Evolutionary conservation across 2,888 invertebrate genomes (phyloP).

Genomic region (Rhopalosiphum nymphaeae): DNA sequence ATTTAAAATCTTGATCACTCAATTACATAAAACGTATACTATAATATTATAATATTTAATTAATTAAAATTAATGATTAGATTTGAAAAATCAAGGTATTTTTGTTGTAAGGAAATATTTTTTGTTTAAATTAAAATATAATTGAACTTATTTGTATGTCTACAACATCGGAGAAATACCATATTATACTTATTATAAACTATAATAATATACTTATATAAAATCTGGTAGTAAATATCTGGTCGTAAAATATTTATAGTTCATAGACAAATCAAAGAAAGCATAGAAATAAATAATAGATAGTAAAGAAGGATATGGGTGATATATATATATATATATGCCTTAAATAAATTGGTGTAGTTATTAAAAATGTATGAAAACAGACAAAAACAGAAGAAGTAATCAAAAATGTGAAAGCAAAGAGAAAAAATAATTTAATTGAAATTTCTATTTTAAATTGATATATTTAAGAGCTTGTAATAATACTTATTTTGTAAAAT

Average conservation of each 20-base stretch:
- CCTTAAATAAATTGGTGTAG: neutral
- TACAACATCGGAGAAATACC: neutral
- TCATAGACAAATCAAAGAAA: constrained; percentile 21
- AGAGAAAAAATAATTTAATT: neutral
- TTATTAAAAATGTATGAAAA: constrained; percentile 31
- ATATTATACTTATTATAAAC: neutral
- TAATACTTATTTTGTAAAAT: neutral
- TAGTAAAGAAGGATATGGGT: neutral
- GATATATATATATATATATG: neutral
- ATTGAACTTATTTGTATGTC: neutral
- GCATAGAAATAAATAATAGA: neutral
- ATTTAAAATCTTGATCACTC: too few relatives aligned
- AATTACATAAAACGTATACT: too few relatives aligned
- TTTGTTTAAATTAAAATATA: neutral
- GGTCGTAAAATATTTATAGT: neutral
- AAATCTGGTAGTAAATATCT: neutral
- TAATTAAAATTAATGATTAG: neutral
- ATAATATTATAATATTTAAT: neutral
- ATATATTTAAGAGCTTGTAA: neutral
- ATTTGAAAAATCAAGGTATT: neutral
- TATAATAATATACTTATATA: neutral
- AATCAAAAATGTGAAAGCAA: neutral
- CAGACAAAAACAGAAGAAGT: neutral
- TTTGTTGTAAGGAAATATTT: neutral
- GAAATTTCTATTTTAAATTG: neutral